phyloP scores from a whole-genome alignment of 2,888 invertebrate species.

The Heterodera filipjevi region DNA sequence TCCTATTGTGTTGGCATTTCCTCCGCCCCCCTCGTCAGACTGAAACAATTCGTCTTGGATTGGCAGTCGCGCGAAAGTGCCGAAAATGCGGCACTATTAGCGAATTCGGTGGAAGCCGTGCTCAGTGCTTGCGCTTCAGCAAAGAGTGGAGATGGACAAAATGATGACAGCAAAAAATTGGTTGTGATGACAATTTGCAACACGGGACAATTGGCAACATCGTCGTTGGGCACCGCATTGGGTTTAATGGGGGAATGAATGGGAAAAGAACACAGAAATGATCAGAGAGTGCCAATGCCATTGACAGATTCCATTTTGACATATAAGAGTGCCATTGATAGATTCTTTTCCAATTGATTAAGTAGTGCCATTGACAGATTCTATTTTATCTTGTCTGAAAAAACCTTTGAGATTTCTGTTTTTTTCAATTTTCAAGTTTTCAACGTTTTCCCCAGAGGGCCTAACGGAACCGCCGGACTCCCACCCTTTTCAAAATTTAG shows the following conservation, averaged over 20 bases:
- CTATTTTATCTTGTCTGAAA: no score
- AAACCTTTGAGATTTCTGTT: no score
- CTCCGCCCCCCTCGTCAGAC: slow-evolving; percentile 16
- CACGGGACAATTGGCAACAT: slow-evolving; percentile 95
- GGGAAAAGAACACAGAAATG: no score
- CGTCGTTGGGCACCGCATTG: slow-evolving; percentile 94
- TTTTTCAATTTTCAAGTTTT: no score
- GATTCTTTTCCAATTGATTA: no score
- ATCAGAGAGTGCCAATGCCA: no score
- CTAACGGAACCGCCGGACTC: no score
- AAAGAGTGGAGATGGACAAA: neutral
- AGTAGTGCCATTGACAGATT: no score
- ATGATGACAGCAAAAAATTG: slow-evolving; percentile 66
- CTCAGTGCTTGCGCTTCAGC: neutral
- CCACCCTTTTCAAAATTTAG: no score
- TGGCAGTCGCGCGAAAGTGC: slow-evolving; percentile 44
- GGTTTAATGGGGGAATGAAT: slow-evolving; percentile 69
- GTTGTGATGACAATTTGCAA: slow-evolving; percentile 93
- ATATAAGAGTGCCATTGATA: no score
- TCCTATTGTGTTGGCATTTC: neutral
- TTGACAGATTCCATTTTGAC: no score
- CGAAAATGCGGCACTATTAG: slow-evolving; percentile 42
- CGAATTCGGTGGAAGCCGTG: slow-evolving; percentile 37
- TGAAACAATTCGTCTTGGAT: slow-evolving; percentile 39
- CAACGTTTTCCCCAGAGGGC: no score